Conservation (phyloP, 2,113 vertebrate species). For the Chaetura pelagica region DNA sequence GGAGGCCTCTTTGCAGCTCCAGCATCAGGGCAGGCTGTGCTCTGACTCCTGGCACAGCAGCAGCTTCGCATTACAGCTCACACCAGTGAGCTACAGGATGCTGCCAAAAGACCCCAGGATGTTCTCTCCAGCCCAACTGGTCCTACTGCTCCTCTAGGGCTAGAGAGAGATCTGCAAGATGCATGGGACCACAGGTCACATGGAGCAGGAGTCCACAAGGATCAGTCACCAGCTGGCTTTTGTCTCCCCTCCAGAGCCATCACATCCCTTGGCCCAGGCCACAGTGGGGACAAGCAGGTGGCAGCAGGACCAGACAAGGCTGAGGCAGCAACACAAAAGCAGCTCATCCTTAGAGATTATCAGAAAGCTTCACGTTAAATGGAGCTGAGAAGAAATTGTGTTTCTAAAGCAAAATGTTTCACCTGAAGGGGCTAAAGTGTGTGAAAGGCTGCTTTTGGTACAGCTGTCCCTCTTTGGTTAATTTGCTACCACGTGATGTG, state of each 20-base stretch:
- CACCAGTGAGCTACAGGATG: neutral
- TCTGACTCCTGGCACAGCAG: neutral
- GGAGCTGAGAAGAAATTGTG: neutral
- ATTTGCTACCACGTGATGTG: neutral
- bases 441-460: neutral
- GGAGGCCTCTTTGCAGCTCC: neutral
- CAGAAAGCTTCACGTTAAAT: neutral
- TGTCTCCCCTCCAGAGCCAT: neutral
- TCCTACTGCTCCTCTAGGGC: neutral
- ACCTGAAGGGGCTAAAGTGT: neutral
- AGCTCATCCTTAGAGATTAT: neutral
- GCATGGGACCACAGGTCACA: neutral
- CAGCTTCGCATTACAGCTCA: neutral
- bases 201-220: neutral
- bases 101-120: neutral
- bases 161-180: neutral
- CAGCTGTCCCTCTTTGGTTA: neutral
- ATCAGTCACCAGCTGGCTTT: rapidly evolving
- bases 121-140: neutral
- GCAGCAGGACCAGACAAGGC: neutral
- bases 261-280: neutral
- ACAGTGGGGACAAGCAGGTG: neutral
- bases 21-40: rapidly evolving
- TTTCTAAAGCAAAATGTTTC: neutral
- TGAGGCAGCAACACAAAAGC: too few relatives aligned